Conservation (phyloP, 2,888 invertebrate species). For the Acanthosepion pharaonis region DNA sequence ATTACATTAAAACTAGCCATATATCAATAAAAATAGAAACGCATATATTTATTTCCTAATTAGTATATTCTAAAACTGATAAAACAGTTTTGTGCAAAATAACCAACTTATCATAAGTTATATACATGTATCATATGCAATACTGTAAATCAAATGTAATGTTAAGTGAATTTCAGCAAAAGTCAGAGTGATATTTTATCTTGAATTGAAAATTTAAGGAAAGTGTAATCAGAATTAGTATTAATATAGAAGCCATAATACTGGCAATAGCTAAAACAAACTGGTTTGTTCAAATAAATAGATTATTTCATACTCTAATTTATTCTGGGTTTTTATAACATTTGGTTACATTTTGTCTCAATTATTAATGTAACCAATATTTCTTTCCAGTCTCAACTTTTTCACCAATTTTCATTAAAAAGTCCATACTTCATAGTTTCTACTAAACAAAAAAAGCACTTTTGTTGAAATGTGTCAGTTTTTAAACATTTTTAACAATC, state of each 20-base stretch:
- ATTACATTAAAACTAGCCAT: not conserved
- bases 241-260: not conserved
- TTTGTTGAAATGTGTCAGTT: too few species aligned
- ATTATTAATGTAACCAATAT: not conserved
- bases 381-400: not conserved
- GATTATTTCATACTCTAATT: not conserved
- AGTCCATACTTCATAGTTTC: too few species aligned
- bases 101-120: not conserved
- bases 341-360: not conserved
- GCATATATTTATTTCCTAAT: not conserved
- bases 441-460: too few species aligned
- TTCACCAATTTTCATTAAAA: not conserved
- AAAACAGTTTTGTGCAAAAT: slow-evolving; percentile 8
- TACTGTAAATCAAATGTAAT: not conserved
- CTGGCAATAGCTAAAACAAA: not conserved
- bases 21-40: not conserved
- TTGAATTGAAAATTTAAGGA: not conserved
- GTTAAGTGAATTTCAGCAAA: not conserved
- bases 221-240: not conserved
- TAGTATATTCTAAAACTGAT: not conserved
- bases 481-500: not conserved
- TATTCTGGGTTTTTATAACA: not conserved
- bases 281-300: not conserved
- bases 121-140: not conserved
- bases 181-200: slow-evolving; percentile 1